Evolutionary conservation across 2,113 vertebrate species (phyloP).

Genomic region (Sinocyclocheilus anshuiensis): DNA sequence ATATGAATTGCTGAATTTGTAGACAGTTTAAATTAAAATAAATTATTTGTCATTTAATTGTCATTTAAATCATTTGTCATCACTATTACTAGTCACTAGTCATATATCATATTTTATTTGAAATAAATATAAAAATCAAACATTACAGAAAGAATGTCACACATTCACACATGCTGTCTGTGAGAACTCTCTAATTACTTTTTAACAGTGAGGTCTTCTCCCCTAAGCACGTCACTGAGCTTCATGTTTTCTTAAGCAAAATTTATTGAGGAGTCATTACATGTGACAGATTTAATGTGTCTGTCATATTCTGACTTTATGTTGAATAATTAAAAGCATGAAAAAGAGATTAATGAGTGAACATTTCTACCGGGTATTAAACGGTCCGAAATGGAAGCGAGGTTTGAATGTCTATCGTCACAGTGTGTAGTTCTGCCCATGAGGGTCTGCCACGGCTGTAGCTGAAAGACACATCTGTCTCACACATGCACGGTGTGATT

Average conservation of each 20-base stretch:
- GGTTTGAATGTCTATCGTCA: background rate
- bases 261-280: conserved; percentile 72
- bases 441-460: background rate
- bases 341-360: conserved; percentile 75
- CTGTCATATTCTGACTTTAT: conserved; percentile 69
- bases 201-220: conserved; percentile 5
- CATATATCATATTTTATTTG: background rate
- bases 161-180: background rate
- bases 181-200: conserved; percentile 31
- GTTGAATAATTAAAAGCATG: conserved; percentile 76
- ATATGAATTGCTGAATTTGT: too few relatives aligned
- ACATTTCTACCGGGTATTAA: conserved; percentile 68
- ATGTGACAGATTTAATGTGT: conserved; percentile 74
- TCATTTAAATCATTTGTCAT: background rate
- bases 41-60: background rate
- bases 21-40: too few relatives aligned
- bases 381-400: background rate
- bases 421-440: conserved; percentile 16
- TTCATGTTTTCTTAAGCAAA: conserved; percentile 66
- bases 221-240: background rate
- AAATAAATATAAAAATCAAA: background rate
- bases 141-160: background rate
- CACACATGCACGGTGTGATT: background rate
- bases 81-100: background rate
- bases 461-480: background rate